A percentile compares a stretch with the other conserved stretches of the same genome.
phyloP scores from a whole-genome alignment of 2,113 vertebrate genomes.

The Paradisaea rubra region DNA sequence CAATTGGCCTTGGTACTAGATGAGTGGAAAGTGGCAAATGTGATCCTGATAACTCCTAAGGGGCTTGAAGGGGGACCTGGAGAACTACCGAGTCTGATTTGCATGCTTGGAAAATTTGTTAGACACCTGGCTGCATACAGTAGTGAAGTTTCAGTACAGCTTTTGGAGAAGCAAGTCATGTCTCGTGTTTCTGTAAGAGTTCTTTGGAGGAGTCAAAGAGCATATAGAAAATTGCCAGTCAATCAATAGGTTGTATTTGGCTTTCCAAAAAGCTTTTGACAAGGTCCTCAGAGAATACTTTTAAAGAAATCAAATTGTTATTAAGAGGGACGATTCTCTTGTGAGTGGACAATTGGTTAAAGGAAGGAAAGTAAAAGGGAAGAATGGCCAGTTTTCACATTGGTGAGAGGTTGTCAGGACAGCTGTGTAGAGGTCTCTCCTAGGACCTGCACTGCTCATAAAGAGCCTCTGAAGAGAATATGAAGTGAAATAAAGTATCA shows the following conservation, averaged over 20 bases:
- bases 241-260: neutral
- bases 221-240: neutral
- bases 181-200: neutral
- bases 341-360: neutral
- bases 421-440: neutral
- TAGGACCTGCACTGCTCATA: neutral
- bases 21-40: neutral
- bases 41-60: neutral
- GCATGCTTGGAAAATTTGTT: neutral
- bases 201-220: neutral
- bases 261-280: conserved; percentile 3
- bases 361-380: neutral
- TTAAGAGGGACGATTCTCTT: neutral
- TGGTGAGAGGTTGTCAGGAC: neutral
- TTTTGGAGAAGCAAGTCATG: neutral
- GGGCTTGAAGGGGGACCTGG: neutral
- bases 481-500: neutral
- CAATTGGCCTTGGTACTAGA: neutral
- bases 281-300: neutral
- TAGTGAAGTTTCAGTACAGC: neutral
- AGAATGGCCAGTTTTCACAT: neutral
- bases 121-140: neutral
- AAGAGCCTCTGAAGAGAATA: neutral
- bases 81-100: neutral
- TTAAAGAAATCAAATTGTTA: neutral